A percentile compares a stretch with the other conserved stretches of the same genome.
Conservation (phyloP, 2,888 invertebrate genomes). For the Oxystoma pomonae region DNA sequence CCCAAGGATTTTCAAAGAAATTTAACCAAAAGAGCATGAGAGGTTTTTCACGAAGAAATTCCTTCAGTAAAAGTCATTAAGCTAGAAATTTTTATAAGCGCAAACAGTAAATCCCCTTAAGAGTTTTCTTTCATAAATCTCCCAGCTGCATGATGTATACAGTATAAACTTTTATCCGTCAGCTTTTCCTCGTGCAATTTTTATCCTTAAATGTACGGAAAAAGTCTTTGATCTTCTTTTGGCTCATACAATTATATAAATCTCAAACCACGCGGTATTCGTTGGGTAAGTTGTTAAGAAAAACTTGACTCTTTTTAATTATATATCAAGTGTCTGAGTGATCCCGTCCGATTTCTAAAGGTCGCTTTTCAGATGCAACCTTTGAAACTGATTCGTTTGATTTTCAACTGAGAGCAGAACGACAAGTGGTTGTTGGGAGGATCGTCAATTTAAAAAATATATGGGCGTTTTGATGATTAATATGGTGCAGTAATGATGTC, state of each 20-base stretch:
- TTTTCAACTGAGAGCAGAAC: background rate
- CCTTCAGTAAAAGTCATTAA: background rate
- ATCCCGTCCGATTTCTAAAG: constrained; percentile 36
- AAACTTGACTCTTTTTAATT: constrained; percentile 36
- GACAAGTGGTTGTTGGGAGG: background rate
- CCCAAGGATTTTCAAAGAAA: too few relatives aligned
- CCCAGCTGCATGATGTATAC: background rate
- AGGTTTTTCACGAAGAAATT: background rate
- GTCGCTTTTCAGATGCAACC: constrained; percentile 5
- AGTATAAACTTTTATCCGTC: background rate
- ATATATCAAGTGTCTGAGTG: constrained; percentile 36
- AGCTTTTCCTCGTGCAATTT: background rate
- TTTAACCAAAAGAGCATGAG: background rate
- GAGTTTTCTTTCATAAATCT: background rate
- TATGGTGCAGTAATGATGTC: background rate
- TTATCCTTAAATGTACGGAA: background rate
- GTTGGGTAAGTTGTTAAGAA: constrained; percentile 13
- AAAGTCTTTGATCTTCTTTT: constrained; percentile 40
- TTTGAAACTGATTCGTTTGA: constrained; percentile 17
- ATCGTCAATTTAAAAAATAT: background rate
- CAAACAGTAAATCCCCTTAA: background rate
- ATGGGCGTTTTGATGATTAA: background rate
- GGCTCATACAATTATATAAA: constrained; percentile 35
- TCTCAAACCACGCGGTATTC: constrained; percentile 4
- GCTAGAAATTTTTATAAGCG: background rate